phyloP scores from a whole-genome alignment of 2,888 invertebrate genomes.

The Eucera pruinosa region DNA sequence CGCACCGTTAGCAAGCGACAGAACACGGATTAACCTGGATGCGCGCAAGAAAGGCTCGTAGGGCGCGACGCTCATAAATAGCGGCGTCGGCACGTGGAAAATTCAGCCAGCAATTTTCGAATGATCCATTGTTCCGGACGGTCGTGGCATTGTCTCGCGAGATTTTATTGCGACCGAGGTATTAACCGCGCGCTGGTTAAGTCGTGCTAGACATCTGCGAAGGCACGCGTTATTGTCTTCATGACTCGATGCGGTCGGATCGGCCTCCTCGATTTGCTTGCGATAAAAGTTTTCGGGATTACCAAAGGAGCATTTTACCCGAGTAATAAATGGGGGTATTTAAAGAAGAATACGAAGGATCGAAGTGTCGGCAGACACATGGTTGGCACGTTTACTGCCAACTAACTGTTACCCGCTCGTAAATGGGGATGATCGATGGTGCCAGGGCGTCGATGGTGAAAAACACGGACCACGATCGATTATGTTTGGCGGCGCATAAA shows the following conservation, averaged over 20 bases:
- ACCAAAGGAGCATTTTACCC: too few species aligned
- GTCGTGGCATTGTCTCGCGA: neutral
- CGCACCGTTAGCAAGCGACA: constrained; percentile 2
- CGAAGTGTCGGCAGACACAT: neutral
- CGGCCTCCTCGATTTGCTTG: too few species aligned
- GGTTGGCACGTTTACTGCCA: neutral
- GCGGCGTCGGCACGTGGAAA: neutral
- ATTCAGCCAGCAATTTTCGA: neutral
- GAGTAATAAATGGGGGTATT: too few species aligned
- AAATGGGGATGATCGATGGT: neutral
- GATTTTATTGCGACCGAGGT: neutral
- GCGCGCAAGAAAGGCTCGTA: neutral
- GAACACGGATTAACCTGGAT: constrained; percentile 26
- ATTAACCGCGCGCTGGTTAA: too few species aligned
- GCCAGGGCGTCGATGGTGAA: neutral
- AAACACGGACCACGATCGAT: constrained; percentile 13
- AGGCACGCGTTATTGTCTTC: too few species aligned
- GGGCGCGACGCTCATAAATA: neutral
- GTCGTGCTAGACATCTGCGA: too few species aligned
- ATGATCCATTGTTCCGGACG: neutral
- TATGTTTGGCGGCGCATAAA: neutral
- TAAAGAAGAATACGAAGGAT: too few species aligned
- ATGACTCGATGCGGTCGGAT: too few species aligned
- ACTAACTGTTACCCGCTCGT: too few species aligned
- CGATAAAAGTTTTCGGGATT: too few species aligned